These are phyloP conservation scores for Hypomecis punctinalis DNA, from an alignment of 2,888 invertebrate genomes.

Conservation along the genomic window DNA sequence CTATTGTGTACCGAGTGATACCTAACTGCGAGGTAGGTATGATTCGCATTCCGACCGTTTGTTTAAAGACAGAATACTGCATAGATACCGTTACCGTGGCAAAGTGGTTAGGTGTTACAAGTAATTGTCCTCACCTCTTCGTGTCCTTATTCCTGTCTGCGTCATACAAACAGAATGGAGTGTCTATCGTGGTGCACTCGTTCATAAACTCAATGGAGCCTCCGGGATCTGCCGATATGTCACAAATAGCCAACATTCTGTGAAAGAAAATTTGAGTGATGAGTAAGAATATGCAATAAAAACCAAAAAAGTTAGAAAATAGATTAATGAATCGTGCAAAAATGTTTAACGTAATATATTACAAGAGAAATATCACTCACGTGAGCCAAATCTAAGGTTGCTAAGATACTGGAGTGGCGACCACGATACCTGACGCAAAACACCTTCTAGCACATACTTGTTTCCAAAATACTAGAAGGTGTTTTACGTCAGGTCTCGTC, in stretches of 20 bases:
- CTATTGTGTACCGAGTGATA: no score
- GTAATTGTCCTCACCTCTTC: slow-evolving; percentile 86
- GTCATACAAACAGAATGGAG: slow-evolving; percentile 99
- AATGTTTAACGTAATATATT: neutral
- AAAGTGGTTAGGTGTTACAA: no score
- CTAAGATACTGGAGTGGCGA: neutral
- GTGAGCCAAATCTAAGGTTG: neutral
- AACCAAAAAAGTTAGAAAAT: neutral
- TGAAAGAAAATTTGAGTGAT: slow-evolving; percentile 22
- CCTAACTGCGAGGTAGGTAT: no score
- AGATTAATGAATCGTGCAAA: neutral
- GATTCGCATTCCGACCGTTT: no score
- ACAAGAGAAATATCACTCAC: slow-evolving; percentile 12
- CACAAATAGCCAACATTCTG: slow-evolving; percentile 97
- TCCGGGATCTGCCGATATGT: slow-evolving; percentile 99
- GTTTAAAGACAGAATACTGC: no score
- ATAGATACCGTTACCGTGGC: no score
- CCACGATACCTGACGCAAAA: slow-evolving; percentile 32
- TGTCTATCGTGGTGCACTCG: slow-evolving; percentile 99
- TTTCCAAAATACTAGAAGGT: slow-evolving; percentile 22
- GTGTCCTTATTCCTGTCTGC: slow-evolving; percentile 99
- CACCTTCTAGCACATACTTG: slow-evolving; percentile 28
- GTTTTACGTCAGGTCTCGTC: slow-evolving; percentile 26
- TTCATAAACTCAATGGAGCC: slow-evolving; percentile 99
- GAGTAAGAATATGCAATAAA: neutral